phyloP scores from a whole-genome alignment of 2,797 vertebrate species.

The Syngnathus acus region DNA sequence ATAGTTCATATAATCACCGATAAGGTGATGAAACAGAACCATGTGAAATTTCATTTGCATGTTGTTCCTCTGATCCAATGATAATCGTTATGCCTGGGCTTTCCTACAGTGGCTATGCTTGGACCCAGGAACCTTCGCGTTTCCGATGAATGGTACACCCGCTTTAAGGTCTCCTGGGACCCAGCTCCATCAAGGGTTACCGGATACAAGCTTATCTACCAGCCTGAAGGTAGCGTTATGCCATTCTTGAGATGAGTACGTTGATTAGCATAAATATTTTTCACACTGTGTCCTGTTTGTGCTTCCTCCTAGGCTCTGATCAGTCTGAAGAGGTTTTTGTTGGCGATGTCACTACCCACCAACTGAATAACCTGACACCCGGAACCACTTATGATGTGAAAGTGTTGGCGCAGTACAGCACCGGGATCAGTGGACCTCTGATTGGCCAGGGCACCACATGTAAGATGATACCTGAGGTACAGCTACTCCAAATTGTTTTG shows the following conservation, averaged over 20 bases:
- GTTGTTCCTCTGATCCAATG: constrained; percentile 5
- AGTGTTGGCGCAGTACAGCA: constrained; percentile 88
- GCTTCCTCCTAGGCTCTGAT: constrained; percentile 68
- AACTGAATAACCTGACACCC: constrained; percentile 84
- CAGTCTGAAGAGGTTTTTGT: constrained; percentile 81
- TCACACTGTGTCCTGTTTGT: not conserved
- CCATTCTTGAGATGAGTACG: not conserved
- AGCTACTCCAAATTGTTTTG: not conserved
- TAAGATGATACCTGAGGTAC: constrained; percentile 59
- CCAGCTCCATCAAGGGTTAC: constrained; percentile 82
- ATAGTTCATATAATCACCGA: not conserved
- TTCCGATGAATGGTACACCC: constrained; percentile 97
- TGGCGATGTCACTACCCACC: constrained; percentile 87
- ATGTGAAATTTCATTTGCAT: constrained; percentile 10
- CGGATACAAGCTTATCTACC: constrained; percentile 93
- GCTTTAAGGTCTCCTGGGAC: constrained; percentile 96
- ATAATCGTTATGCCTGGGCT: constrained; percentile 20
- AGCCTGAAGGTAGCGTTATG: constrained; percentile 76
- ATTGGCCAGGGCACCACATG: constrained; percentile 88
- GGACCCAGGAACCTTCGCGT: constrained; percentile 91
- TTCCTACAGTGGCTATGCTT: constrained; percentile 81
- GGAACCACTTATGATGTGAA: constrained; percentile 91
- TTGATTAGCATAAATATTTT: not conserved
- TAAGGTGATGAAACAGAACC: not conserved
- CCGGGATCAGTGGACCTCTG: constrained; percentile 82